phyloP scores from a whole-genome alignment of 2,888 invertebrate species.

The Spisula solida region DNA sequence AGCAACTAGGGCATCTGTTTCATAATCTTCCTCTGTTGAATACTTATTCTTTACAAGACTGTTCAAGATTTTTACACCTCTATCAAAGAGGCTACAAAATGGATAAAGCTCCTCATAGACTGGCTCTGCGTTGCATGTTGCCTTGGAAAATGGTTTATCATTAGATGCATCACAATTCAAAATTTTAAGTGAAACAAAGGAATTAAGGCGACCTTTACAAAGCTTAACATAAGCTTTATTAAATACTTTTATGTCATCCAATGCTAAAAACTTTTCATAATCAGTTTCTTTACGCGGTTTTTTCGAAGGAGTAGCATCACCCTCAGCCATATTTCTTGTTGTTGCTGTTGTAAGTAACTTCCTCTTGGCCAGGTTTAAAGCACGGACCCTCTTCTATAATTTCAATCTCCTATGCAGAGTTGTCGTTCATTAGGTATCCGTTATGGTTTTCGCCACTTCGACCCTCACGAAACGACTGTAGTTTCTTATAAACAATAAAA shows the following conservation, averaged over 20 bases:
- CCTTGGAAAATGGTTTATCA: not conserved
- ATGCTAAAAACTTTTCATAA: not conserved
- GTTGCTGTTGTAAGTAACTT: too few relatives aligned
- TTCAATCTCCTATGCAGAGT: too few relatives aligned
- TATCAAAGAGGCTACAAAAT: constrained; percentile 18
- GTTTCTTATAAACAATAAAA: too few relatives aligned
- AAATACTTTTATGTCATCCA: not conserved
- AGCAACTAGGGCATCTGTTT: not conserved
- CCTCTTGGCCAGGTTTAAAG: too few relatives aligned
- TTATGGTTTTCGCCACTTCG: too few relatives aligned
- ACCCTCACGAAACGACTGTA: too few relatives aligned
- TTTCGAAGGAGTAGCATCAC: not conserved
- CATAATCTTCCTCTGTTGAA: not conserved
- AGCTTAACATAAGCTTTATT: not conserved
- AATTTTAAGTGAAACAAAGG: constrained; percentile 9
- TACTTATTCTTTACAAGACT: not conserved
- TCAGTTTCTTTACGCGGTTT: not conserved
- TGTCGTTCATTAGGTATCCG: too few relatives aligned
- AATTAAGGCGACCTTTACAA: not conserved
- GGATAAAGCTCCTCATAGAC: not conserved
- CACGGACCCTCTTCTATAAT: too few relatives aligned
- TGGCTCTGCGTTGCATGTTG: not conserved
- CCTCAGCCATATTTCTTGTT: not conserved
- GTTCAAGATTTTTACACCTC: constrained; percentile 13
- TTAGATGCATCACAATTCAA: not conserved